A percentile compares a stretch with the other conserved stretches of the same genome.
These are phyloP conservation scores for Rhinogobius similis DNA, from an alignment of 2,113 vertebrate genomes.

Conservation along the genomic window DNA sequence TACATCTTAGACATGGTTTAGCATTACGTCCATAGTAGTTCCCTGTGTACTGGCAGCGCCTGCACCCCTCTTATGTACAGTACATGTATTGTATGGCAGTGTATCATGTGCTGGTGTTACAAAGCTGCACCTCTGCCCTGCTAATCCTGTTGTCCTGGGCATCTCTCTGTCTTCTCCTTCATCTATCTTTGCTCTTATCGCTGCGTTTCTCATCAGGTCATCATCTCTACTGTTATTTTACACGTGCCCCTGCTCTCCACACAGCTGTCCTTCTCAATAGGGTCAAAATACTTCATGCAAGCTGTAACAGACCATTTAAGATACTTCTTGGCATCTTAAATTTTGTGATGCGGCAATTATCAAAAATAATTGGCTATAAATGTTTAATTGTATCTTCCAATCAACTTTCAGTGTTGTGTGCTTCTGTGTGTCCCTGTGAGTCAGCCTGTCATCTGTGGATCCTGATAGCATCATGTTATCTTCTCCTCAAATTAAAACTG, in stretches of 20 bases:
- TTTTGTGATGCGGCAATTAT: not conserved
- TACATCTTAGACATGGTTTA: not conserved
- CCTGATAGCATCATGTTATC: slow-evolving; percentile 67
- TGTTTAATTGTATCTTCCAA: slow-evolving; percentile 15
- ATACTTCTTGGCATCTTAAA: not conserved
- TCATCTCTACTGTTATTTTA: slow-evolving; percentile 46
- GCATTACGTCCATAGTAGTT: not conserved
- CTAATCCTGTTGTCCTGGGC: slow-evolving; percentile 61
- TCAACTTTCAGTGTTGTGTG: slow-evolving; percentile 9
- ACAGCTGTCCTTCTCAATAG: slow-evolving; percentile 42
- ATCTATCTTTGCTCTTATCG: slow-evolving; percentile 61
- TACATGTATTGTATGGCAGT: slow-evolving; percentile 27
- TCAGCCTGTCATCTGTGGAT: slow-evolving; percentile 43
- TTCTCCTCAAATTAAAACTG: slow-evolving; percentile 56
- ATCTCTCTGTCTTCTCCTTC: slow-evolving; percentile 46
- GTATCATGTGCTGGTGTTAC: slow-evolving; percentile 58
- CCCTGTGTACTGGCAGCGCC: not conserved
- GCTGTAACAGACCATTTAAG: not conserved
- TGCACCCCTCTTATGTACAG: slow-evolving; percentile 12
- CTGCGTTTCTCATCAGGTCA: slow-evolving; percentile 69
- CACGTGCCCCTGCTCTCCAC: slow-evolving; percentile 18
- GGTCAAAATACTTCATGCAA: slow-evolving; percentile 9
- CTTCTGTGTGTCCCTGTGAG: slow-evolving; percentile 30
- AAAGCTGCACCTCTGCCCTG: slow-evolving; percentile 60
- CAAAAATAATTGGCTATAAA: slow-evolving; percentile 3